Evolutionary conservation across 2,888 invertebrate genomes (phyloP).

Genomic region (Xestia c-nigrum): DNA sequence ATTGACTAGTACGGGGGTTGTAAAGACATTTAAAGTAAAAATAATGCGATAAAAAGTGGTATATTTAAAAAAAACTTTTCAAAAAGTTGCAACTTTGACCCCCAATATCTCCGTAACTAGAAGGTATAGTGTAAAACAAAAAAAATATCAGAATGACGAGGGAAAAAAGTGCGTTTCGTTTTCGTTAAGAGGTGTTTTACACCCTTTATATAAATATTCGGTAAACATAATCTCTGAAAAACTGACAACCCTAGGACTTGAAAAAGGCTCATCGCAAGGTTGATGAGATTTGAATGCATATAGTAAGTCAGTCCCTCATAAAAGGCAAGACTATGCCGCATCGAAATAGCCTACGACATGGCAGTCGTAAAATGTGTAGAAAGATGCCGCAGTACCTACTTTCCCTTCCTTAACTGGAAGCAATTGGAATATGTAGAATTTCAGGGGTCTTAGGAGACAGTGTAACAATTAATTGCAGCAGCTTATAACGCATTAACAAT

Average conservation of each 20-base stretch:
- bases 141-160: no score
- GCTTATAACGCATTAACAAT: slow-evolving; percentile 14
- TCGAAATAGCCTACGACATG: not conserved
- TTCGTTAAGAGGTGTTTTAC: no score
- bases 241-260: not conserved
- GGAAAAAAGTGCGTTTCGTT: no score
- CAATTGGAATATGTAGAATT: slow-evolving; percentile 14
- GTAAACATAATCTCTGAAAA: not conserved
- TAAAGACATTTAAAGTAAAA: no score
- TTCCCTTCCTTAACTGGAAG: not conserved
- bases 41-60: no score
- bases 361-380: not conserved
- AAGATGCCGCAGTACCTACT: not conserved
- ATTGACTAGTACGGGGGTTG: no score
- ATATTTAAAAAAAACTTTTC: no score
- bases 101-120: no score
- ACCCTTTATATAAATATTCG: not conserved
- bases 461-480: slow-evolving; percentile 20
- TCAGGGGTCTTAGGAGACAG: not conserved
- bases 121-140: no score
- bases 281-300: not conserved
- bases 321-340: not conserved
- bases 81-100: no score
- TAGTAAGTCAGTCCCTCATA: not conserved
- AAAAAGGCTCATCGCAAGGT: not conserved